Conservation (phyloP, 2,797 vertebrate species). For the Acanthiza pusilla region DNA sequence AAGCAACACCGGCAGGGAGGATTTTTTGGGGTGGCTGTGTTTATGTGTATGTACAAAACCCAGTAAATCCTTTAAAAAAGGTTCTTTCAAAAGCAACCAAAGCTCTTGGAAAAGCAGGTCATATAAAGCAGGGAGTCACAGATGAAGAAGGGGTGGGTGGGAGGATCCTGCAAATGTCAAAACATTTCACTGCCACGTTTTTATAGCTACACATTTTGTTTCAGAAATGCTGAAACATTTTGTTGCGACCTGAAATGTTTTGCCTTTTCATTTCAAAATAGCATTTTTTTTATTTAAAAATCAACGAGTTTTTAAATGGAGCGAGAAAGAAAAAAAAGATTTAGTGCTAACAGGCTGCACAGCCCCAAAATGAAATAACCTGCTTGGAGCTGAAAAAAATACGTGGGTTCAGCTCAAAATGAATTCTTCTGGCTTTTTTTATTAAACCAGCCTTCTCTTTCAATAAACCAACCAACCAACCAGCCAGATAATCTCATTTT, state of each 20-base stretch:
- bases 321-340: not conserved
- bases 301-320: conserved; percentile 8
- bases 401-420: not conserved
- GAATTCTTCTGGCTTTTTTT: conserved; percentile 4
- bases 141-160: conserved; percentile 30
- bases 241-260: conserved; percentile 51
- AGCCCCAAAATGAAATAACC: not conserved
- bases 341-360: not conserved
- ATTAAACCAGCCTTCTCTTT: conserved; percentile 31
- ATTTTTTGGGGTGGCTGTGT: not conserved
- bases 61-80: not conserved
- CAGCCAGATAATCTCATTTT: conserved; percentile 1
- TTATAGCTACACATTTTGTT: conserved; percentile 37
- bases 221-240: conserved; percentile 38
- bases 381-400: not conserved
- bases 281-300: conserved; percentile 43
- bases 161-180: conserved; percentile 42
- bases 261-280: conserved; percentile 46
- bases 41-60: accelerated
- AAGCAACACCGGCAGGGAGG: accelerated
- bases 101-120: not conserved
- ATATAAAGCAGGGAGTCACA: not conserved
- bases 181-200: conserved; percentile 38
- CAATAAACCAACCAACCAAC: not conserved
- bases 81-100: not conserved